Conservation (phyloP, 2,113 vertebrate species). For the Charina bottae region DNA sequence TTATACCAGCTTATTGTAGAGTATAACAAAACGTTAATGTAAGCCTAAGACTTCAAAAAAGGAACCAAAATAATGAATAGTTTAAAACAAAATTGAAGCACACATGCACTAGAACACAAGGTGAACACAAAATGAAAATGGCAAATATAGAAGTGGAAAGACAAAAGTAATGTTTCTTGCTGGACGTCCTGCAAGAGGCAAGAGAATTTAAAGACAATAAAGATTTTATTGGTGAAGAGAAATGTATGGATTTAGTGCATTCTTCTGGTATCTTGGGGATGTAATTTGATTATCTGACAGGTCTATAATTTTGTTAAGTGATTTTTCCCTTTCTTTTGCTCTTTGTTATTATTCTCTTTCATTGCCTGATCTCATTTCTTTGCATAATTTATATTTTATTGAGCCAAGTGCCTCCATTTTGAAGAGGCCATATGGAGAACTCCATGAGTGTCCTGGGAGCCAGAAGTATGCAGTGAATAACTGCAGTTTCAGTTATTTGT, state of each 20-base stretch:
- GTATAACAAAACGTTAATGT: background rate
- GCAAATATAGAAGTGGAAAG: slow-evolving; percentile 25
- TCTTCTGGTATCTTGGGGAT: slow-evolving; percentile 59
- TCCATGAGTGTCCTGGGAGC: slow-evolving; percentile 74
- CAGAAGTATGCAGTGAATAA: slow-evolving; percentile 67
- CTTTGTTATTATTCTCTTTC: slow-evolving; percentile 71
- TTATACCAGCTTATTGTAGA: background rate
- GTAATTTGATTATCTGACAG: slow-evolving; percentile 64
- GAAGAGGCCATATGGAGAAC: slow-evolving; percentile 74
- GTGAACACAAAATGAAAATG: slow-evolving; percentile 38
- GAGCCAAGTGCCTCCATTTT: slow-evolving; percentile 67
- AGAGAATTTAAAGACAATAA: slow-evolving; percentile 58
- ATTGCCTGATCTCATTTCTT: slow-evolving; percentile 66
- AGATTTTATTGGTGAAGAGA: slow-evolving; percentile 66
- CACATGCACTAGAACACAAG: background rate
- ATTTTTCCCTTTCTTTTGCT: slow-evolving; percentile 52
- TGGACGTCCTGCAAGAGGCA: slow-evolving; percentile 41
- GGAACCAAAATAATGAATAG: background rate
- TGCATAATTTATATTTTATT: slow-evolving; percentile 74
- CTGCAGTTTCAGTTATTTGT: slow-evolving; percentile 70
- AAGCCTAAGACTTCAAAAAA: background rate
- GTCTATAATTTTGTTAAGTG: slow-evolving; percentile 71
- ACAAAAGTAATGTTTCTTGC: slow-evolving; percentile 13
- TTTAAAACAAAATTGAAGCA: background rate
- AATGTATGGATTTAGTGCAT: slow-evolving; percentile 58